Evolutionary conservation across 2,797 vertebrate genomes (phyloP).

Genomic region (Tragelaphus oryx): DNA sequence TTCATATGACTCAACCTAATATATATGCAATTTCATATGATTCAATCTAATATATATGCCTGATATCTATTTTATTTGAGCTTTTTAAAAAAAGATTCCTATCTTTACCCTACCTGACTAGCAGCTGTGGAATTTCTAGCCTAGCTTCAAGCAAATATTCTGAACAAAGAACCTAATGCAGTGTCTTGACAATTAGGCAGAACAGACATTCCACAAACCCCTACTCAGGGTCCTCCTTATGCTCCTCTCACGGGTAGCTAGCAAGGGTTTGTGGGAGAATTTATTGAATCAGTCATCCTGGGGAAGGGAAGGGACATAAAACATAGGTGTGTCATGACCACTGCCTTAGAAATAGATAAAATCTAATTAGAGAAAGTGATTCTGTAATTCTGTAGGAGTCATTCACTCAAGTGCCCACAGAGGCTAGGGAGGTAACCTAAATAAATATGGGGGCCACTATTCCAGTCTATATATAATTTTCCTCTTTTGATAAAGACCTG

Average conservation of each 20-base stretch:
- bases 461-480: neutral
- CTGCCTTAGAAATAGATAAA: neutral
- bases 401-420: neutral
- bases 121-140: neutral
- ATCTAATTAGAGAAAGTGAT: neutral
- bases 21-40: neutral
- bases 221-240: neutral
- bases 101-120: neutral
- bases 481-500: neutral
- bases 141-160: neutral
- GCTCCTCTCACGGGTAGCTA: neutral
- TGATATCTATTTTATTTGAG: neutral
- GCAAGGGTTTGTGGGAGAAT: neutral
- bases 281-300: neutral
- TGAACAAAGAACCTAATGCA: neutral
- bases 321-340: neutral
- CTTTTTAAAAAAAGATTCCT: neutral
- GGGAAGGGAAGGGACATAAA: neutral
- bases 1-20: neutral
- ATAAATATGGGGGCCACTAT: neutral
- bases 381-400: neutral
- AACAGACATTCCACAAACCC: neutral
- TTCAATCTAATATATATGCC: neutral
- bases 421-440: neutral
- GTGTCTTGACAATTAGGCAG: neutral